Conservation (phyloP, 2,113 vertebrate species). For the Rhinolophus ferrumequinum region DNA sequence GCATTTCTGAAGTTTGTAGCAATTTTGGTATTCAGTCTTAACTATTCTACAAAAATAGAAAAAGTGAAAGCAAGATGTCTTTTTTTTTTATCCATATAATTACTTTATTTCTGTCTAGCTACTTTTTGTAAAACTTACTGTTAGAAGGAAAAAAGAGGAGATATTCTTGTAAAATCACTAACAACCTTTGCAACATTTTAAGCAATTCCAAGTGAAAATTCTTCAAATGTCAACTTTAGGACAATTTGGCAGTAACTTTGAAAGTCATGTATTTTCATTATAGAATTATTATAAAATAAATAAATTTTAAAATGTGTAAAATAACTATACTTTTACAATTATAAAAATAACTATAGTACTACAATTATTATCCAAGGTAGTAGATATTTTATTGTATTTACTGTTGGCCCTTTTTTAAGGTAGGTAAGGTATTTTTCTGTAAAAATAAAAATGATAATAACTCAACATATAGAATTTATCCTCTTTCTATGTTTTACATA, state of each 20-base stretch:
- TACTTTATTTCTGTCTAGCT: slow-evolving; percentile 34
- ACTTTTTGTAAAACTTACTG: not conserved
- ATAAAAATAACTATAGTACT: not conserved
- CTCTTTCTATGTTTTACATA: not conserved
- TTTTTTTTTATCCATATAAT: slow-evolving; percentile 56
- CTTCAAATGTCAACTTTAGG: not conserved
- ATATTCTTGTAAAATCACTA: not conserved
- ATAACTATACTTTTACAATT: not conserved
- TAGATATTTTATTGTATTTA: not conserved
- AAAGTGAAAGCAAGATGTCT: slow-evolving; percentile 31
- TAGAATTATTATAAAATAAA: not conserved
- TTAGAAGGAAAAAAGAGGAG: not conserved
- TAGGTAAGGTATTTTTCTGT: not conserved
- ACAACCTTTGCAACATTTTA: not conserved
- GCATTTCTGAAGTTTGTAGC: slow-evolving; percentile 71
- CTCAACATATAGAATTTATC: not conserved
- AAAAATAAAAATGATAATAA: not conserved
- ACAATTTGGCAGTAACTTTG: not conserved
- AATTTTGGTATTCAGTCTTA: slow-evolving; percentile 66
- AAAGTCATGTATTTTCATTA: not conserved
- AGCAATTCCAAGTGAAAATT: not conserved
- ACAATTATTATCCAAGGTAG: not conserved
- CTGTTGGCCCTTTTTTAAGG: not conserved
- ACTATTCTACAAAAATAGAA: slow-evolving; percentile 34
- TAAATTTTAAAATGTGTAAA: not conserved